phyloP scores from a whole-genome alignment of 2,113 vertebrate species.

The Trematocara variabile region DNA sequence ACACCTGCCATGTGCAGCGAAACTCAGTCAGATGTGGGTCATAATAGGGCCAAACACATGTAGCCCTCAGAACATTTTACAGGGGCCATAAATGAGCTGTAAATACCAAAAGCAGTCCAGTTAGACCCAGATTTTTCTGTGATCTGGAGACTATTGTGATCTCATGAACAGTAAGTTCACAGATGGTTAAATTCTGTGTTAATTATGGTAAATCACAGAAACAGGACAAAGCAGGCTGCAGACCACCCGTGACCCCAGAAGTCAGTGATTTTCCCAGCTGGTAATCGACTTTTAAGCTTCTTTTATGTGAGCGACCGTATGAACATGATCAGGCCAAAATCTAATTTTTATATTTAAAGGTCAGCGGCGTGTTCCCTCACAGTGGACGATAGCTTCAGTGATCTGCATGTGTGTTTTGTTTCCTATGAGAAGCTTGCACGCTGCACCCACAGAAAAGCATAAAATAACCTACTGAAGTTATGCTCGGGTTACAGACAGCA shows the following conservation, averaged over 20 bases:
- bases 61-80: not conserved
- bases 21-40: not conserved
- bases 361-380: not conserved
- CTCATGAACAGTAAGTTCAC: not conserved
- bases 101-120: not conserved
- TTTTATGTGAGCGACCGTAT: not conserved
- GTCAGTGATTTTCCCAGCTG: not conserved
- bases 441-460: not conserved
- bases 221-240: not conserved
- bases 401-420: not conserved
- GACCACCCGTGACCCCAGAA: not conserved
- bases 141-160: not conserved
- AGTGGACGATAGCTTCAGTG: not conserved
- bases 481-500: not conserved
- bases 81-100: not conserved
- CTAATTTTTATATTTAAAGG: not conserved
- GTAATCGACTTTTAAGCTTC: not conserved
- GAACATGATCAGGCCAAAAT: not conserved
- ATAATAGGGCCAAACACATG: not conserved
- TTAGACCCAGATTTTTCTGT: not conserved
- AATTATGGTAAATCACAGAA: not conserved
- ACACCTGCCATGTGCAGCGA: not conserved
- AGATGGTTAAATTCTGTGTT: not conserved
- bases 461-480: not conserved
- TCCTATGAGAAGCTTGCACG: not conserved